These are phyloP conservation scores for Aphidoletes aphidimyza DNA, from an alignment of 2,888 invertebrate species.

Conservation along the genomic window DNA sequence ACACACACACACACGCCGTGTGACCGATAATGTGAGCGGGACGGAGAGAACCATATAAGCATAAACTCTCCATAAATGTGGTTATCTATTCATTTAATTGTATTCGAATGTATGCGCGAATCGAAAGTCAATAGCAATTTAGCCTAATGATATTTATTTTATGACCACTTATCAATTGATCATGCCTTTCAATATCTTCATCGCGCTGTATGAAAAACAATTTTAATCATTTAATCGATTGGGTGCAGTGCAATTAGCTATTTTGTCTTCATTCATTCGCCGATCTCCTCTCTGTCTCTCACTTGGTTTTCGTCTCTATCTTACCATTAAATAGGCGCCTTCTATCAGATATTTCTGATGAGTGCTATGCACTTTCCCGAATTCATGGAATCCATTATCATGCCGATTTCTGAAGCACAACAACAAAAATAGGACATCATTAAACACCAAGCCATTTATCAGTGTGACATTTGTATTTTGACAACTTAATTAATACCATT, in stretches of 20 bases:
- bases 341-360: no score
- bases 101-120: conserved; percentile 39
- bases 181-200: conserved; percentile 37
- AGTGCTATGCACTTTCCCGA: no score
- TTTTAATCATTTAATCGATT: conserved; percentile 49
- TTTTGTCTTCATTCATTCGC: neutral
- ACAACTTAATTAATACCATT: neutral
- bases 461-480: neutral
- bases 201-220: neutral
- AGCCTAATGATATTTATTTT: conserved; percentile 47
- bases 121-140: conserved; percentile 38
- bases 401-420: neutral
- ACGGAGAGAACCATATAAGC: neutral
- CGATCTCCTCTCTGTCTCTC: neutral
- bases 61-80: neutral
- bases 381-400: neutral
- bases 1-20: no score
- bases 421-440: neutral
- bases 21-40: no score
- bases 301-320: no score
- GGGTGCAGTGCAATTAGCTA: conserved; percentile 44
- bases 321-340: no score
- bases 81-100: conserved; percentile 30
- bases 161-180: conserved; percentile 44
- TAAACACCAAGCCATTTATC: neutral